These are phyloP conservation scores for Intellagama lesueurii DNA, from an alignment of 2,797 vertebrate genomes.

Conservation along the genomic window DNA sequence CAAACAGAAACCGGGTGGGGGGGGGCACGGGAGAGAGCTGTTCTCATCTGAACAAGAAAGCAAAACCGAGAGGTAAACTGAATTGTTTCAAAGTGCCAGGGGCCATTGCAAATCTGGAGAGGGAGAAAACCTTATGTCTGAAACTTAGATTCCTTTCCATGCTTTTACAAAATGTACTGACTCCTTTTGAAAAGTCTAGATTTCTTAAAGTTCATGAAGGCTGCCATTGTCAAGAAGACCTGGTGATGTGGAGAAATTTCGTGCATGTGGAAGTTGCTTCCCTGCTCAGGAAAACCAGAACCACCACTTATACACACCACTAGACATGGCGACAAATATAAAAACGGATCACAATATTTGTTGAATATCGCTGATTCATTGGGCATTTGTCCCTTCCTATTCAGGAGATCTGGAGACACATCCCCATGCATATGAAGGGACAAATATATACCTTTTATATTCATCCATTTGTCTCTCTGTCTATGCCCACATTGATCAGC, in stretches of 20 bases:
- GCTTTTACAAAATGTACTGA: background rate
- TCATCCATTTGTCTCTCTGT: too few species aligned
- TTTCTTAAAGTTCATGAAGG: background rate
- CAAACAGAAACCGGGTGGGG: conserved; percentile 44
- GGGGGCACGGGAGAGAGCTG: background rate
- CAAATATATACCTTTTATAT: too few species aligned
- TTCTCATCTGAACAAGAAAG: conserved; percentile 47
- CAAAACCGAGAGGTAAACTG: conserved; percentile 13
- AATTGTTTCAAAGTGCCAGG: conserved; percentile 36
- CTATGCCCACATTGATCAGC: too few species aligned
- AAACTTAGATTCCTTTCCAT: background rate
- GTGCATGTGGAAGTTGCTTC: background rate
- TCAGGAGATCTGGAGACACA: too few species aligned
- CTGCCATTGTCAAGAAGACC: background rate
- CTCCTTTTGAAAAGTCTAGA: background rate
- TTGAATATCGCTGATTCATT: too few species aligned
- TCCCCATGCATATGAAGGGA: too few species aligned
- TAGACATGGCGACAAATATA: too few species aligned
- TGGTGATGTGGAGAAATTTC: background rate
- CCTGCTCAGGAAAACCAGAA: background rate
- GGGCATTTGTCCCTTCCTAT: too few species aligned
- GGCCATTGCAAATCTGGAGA: conserved; percentile 27
- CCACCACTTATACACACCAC: background rate
- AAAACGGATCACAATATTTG: too few species aligned
- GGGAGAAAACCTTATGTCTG: background rate